These are phyloP conservation scores for Scomber scombrus DNA, from an alignment of 2,113 vertebrate genomes.

Conservation along the genomic window DNA sequence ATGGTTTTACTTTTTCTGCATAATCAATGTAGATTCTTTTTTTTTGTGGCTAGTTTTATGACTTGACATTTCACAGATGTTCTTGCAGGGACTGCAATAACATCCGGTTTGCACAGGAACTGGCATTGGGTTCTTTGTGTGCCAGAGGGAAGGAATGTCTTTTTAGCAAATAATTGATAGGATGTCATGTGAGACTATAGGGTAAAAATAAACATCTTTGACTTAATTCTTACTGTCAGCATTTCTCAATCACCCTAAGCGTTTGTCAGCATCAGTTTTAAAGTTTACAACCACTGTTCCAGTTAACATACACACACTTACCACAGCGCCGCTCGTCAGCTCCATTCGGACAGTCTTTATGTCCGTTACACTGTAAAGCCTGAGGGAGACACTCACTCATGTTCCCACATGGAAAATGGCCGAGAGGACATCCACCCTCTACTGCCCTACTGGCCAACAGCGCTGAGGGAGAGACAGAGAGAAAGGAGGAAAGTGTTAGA, in stretches of 20 bases:
- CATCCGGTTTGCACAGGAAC: neutral
- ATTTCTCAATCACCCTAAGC: neutral
- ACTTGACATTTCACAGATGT: neutral
- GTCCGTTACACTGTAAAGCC: conserved; percentile 85
- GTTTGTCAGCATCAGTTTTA: neutral
- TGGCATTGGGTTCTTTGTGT: neutral
- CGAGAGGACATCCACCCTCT: conserved; percentile 81
- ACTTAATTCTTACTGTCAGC: too few species aligned
- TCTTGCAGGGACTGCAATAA: neutral
- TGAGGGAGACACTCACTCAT: conserved; percentile 83
- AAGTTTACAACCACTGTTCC: neutral
- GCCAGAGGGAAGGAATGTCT: neutral
- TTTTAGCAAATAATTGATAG: neutral
- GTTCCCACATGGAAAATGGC: conserved; percentile 89
- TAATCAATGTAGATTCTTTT: neutral
- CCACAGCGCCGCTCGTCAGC: conserved; percentile 86
- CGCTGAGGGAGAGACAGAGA: conserved; percentile 10
- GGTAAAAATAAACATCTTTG: too few species aligned
- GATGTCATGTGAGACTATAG: too few species aligned
- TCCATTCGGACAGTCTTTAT: conserved; percentile 88
- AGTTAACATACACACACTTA: conserved; percentile 62
- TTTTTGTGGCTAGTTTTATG: neutral
- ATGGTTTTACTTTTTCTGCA: too few species aligned
- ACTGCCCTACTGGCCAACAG: conserved; percentile 57
- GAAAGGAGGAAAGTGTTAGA: neutral